phyloP scores from a whole-genome alignment of 2,888 invertebrate genomes.

The Watsonalla cultraria region DNA sequence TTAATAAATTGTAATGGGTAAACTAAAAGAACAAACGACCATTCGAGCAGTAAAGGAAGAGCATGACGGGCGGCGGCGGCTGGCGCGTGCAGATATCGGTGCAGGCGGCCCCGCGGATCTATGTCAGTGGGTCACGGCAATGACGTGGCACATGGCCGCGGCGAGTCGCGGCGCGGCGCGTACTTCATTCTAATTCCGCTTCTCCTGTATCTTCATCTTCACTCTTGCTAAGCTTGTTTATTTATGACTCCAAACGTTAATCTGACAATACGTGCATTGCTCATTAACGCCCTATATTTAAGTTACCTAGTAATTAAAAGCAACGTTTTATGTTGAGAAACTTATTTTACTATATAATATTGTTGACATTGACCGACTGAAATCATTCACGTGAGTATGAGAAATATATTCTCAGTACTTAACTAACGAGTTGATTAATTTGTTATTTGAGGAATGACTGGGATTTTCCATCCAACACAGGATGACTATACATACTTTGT shows the following conservation, averaged over 20 bases:
- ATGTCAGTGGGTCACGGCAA: conserved; percentile 85
- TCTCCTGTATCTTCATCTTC: conserved; percentile 61
- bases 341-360: conserved; percentile 13
- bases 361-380: conserved; percentile 64
- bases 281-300: background rate
- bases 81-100: conserved; percentile 70
- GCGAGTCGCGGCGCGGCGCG: conserved; percentile 56
- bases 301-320: background rate
- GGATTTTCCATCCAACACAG: conserved; percentile 30
- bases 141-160: conserved; percentile 80
- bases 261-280: background rate
- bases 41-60: conserved; percentile 59
- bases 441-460: conserved; percentile 23
- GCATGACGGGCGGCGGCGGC: conserved; percentile 25
- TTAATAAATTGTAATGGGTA: conserved; percentile 22
- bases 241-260: conserved; percentile 36
- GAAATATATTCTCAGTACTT: conserved; percentile 23
- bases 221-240: conserved; percentile 21
- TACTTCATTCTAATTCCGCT: conserved; percentile 79
- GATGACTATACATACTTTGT: background rate
- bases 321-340: background rate
- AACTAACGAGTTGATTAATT: conserved; percentile 31
- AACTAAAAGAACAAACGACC: conserved; percentile 43
- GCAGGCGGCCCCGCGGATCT: conserved; percentile 80
- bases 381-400: conserved; percentile 49